Base-by-base conservation (phyloP, 2,113 vertebrate genomes). In the Cheirogaleus medius region DNA sequence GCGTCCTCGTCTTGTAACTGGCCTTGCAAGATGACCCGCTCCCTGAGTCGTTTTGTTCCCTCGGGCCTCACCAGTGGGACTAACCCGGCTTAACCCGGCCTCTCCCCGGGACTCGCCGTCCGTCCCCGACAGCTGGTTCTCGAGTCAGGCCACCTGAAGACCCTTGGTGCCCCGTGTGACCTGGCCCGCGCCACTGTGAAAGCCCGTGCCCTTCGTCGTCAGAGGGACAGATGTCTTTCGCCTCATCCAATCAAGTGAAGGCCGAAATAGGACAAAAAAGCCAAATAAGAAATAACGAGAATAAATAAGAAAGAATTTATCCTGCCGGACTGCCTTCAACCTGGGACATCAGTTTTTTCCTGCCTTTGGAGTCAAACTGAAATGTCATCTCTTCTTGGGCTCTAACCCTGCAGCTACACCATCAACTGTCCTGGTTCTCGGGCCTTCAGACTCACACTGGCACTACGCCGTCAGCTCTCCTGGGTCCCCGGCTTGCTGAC, bases 311-410 rank as follows among this genome's bases (percentile, higher is more conserved):
- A n/a, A 3, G 1, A 47, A 6, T 66, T 47, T 18, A 69, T 64
- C 27, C 44, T 37, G 0, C 15, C n/a, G 10, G 18, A 3, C 25
- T 49, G 15, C 47, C 77, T 25, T 7, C 37, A 17, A 25, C 63
- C 8, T 20, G 44, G 6, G 23, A 6, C 4, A 13, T 10, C 1
- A 0, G 15, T 29, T 0, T 42, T 13, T 39, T 68, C 71, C 47
- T 4, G 20, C 44, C 91, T 60, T 60, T 23, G 10, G 12, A 69
- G 4, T 14, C 6, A 9, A 34, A 27, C 76, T 34, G 39, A 56
- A 58, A 74, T 17, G 1, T 42, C 39, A 5, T 2, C 25, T 74
- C 10, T 68, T 34, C 4, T 34, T 87, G n/a, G 42, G 6, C 42
- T 47, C 87, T 2, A 2, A 17, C 47, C 9, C 21, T 27, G 20